Evolutionary conservation across 2,888 invertebrate genomes (phyloP), one percentile per base, ranked within the genome.

Genomic region (Dendrolimus pini): DNA sequence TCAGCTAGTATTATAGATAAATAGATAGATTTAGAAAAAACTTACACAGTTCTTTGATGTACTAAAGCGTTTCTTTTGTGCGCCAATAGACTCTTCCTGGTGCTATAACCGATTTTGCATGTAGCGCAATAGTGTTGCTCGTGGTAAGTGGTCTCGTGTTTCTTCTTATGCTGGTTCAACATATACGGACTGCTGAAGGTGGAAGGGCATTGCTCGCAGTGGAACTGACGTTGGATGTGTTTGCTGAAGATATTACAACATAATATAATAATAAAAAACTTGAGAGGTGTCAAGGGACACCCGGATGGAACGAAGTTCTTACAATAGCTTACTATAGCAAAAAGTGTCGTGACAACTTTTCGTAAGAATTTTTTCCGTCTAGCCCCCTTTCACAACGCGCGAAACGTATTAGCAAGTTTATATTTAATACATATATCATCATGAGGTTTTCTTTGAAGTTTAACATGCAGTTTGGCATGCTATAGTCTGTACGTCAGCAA

Each of bases 181-280:
- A 81, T 78, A 72, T 89, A 87, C 0, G 89, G 89, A 13, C 81
- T 85, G 59, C 79, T 80, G 65, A 83, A 85, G 0, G 68, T 65
- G 0, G 82, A 64, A 0, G 69, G 2, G 30, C 89, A 89, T 0
- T 67, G 60, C 2, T 75, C 73, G 58, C 89, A 89, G 0, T 62
- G 52, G 66, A 89, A 89, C 18, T 81, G 83, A 0, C 74, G 70
- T 53, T 80, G 82, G 12, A 87, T 75, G 60, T 89, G 89, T 30
- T 80, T 86, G 2, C 88, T 88, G 76, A 1, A 72, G 73, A 7
- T 6, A 52, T 55, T 54, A 30, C 56, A 58, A 12, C 54, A 13
- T 14, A 57, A 14, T 56, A 54, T 18, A 41, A 30, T 30, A 53
- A 41, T 9, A n/a, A n/a, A n/a, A n/a, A n/a, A n/a, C n/a, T n/a